These are phyloP conservation scores for Cervus canadensis DNA, from an alignment of 2,113 vertebrate species.

Conservation along the genomic window DNA sequence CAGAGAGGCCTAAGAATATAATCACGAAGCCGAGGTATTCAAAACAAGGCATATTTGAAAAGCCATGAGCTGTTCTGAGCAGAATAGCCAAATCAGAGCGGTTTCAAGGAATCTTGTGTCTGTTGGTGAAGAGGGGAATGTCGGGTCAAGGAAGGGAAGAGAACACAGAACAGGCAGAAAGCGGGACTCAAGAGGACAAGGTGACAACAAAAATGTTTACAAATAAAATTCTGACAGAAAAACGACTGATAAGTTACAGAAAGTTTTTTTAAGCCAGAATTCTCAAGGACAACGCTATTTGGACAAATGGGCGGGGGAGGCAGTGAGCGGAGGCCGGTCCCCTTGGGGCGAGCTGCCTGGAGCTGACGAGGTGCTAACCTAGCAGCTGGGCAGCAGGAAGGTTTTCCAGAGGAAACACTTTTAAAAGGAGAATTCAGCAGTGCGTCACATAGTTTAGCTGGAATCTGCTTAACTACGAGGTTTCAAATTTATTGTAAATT, in stretches of 20 bases:
- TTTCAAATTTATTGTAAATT: neutral
- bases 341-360: neutral
- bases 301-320: neutral
- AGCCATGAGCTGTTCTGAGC: neutral
- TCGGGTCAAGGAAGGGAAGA: neutral
- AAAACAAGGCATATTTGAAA: neutral
- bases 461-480: neutral
- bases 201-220: neutral
- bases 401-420: neutral
- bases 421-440: neutral
- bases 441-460: neutral
- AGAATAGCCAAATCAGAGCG: neutral
- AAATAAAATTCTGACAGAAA: neutral
- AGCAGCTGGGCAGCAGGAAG: accelerated
- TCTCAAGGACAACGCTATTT: neutral
- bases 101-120: neutral
- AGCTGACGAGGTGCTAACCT: neutral
- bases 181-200: neutral
- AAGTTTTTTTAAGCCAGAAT: neutral
- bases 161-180: neutral
- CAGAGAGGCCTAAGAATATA: neutral
- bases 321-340: neutral
- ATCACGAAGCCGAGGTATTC: neutral
- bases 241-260: neutral
- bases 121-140: neutral